Evolutionary conservation across 2,888 invertebrate genomes (phyloP).

Genomic region (Microctonus aethiopoides): DNA sequence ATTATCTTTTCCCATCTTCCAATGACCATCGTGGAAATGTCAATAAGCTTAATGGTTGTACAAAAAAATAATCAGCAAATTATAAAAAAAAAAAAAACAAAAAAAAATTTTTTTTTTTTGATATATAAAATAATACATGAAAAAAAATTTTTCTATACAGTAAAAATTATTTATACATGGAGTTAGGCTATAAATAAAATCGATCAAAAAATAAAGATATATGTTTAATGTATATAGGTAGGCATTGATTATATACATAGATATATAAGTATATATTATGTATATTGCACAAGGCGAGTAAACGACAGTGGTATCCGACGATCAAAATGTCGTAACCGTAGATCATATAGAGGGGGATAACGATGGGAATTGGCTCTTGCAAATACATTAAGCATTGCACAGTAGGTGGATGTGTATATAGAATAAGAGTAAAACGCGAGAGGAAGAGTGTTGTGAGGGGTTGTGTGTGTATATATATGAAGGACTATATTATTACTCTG

Average conservation of each 20-base stretch:
- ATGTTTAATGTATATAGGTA: neutral
- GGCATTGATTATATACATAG: neutral
- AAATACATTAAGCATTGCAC: conserved; percentile 62
- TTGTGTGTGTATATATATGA: conserved; percentile 23
- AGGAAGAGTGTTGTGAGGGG: conserved; percentile 39
- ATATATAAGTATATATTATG: conserved; percentile 12
- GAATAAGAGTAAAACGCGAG: conserved; percentile 26
- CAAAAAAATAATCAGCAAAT: neutral
- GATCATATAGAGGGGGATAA: conserved; percentile 62
- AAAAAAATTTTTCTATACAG: neutral
- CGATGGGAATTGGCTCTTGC: conserved; percentile 65
- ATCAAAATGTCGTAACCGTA: conserved; percentile 65
- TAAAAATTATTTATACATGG: neutral
- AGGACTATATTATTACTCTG: conserved; percentile 38
- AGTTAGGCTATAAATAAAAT: neutral
- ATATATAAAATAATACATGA: neutral
- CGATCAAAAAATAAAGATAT: neutral
- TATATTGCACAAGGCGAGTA: conserved; percentile 44
- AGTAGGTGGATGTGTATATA: conserved; percentile 37
- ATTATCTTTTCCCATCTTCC: conserved; percentile 24
- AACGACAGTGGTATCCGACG: conserved; percentile 57
- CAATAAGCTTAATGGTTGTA: neutral
- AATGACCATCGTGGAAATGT: conserved; percentile 35
- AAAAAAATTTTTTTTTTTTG: too few species aligned
- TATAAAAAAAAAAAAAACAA: neutral